Evolutionary conservation across 2,888 invertebrate species (phyloP), one percentile per base, ranked within the genome.

Genomic region (Troides aeacus): DNA sequence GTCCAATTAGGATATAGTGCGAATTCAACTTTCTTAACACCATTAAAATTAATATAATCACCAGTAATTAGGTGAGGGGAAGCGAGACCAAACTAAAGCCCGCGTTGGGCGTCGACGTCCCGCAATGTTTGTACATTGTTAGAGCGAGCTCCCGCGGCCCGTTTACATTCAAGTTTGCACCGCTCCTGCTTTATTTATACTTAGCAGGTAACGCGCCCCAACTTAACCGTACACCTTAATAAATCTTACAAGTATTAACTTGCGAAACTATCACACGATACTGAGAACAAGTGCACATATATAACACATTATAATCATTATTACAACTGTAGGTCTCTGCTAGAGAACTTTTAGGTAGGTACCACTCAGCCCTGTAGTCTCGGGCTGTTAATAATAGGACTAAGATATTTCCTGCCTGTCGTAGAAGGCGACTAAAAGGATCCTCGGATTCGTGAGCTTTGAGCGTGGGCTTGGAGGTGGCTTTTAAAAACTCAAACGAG

Each of bases 51-150:
- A 88, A 90, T 90, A 87, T 86, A 89, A 88, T 87, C 86, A 83
- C 84, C 81, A 81, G 79, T 85, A 85, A 87, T 84, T 83, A 84
- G 78, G 79, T 75, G 75, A 77, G 75, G 79, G 78, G 79, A 75
- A 72, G 77, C 76, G 78, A 73, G 72, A 75, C 72, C 72, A 72
- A 75, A 72, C 76, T 68, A 71, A 72, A 73, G 73, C 72, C 76
- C 77, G 74, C 72, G 74, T 74, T 73, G 78, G 79, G 79, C 79
- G 80, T 79, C 79, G 78, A 73, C 78, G 77, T 75, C 75, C 85
- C 87, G 79, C 87, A 86, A 82, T 90, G 87, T 91, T 89, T 90
- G 88, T 81, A 82, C 85, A 87, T 87, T 90, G 89, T 90, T 89
- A 88, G 86, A 81, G 81, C 46, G 46, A 46, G 46, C 79, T 86